Evolutionary conservation across 2,888 invertebrate species (phyloP).

Genomic region (Dysmachus trigonus): DNA sequence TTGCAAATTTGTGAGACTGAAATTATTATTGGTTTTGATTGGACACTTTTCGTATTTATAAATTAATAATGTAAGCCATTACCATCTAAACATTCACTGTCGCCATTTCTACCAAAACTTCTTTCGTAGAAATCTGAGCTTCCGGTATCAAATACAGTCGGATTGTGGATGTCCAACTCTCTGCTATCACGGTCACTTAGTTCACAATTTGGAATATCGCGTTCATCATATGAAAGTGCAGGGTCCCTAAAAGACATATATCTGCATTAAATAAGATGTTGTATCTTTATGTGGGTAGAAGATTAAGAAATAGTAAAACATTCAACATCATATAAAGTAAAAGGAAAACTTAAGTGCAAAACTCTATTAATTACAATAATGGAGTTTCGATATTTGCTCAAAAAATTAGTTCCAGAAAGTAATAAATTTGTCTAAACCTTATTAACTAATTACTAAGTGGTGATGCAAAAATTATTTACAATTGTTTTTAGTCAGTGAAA

Average conservation of each 20-base stretch:
- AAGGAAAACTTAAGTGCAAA: too few relatives aligned
- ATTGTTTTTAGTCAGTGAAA: too few relatives aligned
- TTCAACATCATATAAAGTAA: too few relatives aligned
- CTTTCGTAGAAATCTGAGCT: slow-evolving; percentile 88
- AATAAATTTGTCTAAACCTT: too few relatives aligned
- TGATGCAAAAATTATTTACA: too few relatives aligned
- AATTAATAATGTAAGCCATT: slow-evolving; percentile 54
- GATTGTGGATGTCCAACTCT: slow-evolving; percentile 85
- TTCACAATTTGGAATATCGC: slow-evolving; percentile 77
- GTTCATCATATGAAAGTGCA: slow-evolving; percentile 72
- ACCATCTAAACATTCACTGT: slow-evolving; percentile 84
- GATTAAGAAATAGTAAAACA: background rate
- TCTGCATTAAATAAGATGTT: background rate
- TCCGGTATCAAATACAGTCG: slow-evolving; percentile 84
- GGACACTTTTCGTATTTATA: background rate
- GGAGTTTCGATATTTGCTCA: too few relatives aligned
- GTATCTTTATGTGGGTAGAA: background rate
- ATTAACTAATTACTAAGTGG: too few relatives aligned
- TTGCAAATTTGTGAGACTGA: slow-evolving; percentile 89
- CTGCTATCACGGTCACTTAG: slow-evolving; percentile 86
- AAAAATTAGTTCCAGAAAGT: too few relatives aligned
- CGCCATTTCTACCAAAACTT: slow-evolving; percentile 74
- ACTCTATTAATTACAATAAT: too few relatives aligned
- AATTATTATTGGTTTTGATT: slow-evolving; percentile 48
- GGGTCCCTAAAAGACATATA: slow-evolving; percentile 64